Evolutionary conservation across 2,888 invertebrate species (phyloP), one percentile per base, ranked within the genome.

Genomic region (Minunthozetes semirufus): DNA sequence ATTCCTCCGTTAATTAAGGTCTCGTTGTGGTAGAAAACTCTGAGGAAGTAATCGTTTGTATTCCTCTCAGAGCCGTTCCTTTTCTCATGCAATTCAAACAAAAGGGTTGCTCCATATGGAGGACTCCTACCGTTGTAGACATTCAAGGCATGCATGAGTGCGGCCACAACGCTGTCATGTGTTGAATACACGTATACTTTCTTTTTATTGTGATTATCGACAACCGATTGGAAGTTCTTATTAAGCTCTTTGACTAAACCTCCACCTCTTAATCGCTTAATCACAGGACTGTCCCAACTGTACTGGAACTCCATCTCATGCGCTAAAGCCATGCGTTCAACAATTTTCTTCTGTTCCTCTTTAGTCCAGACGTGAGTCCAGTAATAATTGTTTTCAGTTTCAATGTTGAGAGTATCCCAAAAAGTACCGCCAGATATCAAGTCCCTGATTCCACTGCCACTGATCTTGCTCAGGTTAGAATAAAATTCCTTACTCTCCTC

Each of bases 111-210:
- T 27, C 76, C 76, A 27, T 38, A 68, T 17, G 76, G 74, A 8
- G 71, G 53, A 5, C 29, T 42, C 17, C 17, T 15, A 5, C 22
- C 27, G 33, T 76, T 74, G 53, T 48, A 76, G 4, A 74, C 33
- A 38, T 46, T 27, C 22, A 76, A 22, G 17, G 74, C 70, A 50
- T 70, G 56, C 29, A 76, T 25, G 8, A 76, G 29, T 17, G 66
- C 38, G 0, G n/a, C 71, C 25, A 76, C n/a, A 38, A 33, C 56
- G 19, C n/a, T 46, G 61, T 76, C 74, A 33, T 76, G 76, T 22
- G 76, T 76, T 25, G 76, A 73, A 66, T 76, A 76, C 6, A 70
- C 46, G 27, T 46, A 70, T 8, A 76, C 0, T 72, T 74, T 73
- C 33, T 19, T 33, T 25, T 73, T 27, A 13, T 61, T 63, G 17